Conservation (phyloP, 2,113 vertebrate species). For the Myxocyprinus asiaticus region DNA sequence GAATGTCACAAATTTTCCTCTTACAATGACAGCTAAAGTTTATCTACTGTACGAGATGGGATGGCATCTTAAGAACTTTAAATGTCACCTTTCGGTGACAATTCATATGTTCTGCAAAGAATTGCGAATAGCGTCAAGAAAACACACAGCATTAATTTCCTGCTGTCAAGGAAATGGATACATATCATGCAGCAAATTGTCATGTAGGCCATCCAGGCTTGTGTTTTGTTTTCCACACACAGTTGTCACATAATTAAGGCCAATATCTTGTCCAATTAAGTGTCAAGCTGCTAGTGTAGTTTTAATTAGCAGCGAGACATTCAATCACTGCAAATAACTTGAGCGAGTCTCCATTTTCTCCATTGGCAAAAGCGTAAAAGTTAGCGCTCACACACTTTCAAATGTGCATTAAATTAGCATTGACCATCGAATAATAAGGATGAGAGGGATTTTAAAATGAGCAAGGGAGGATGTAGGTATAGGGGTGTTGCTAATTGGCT, state of each 20-base stretch:
- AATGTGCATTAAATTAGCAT: constrained; percentile 40
- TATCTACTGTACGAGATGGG: not conserved
- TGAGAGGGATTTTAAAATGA: constrained; percentile 31
- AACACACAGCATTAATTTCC: not conserved
- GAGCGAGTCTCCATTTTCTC: too few relatives aligned
- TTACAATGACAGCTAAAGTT: constrained; percentile 33
- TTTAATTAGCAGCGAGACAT: too few relatives aligned
- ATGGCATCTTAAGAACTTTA: constrained; percentile 45
- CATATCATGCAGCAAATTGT: constrained; percentile 13
- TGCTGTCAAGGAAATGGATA: constrained; percentile 18
- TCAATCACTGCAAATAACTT: too few relatives aligned
- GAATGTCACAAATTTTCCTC: constrained; percentile 39
- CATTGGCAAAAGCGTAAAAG: too few relatives aligned
- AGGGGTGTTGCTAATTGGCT: too few relatives aligned
- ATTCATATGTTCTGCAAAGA: not conserved
- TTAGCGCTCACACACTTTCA: too few relatives aligned
- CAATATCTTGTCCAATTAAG: too few relatives aligned
- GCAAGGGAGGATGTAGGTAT: not conserved
- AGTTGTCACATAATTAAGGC: not conserved
- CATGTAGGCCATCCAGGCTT: not conserved
- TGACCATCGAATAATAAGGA: constrained; percentile 43
- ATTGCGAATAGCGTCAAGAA: constrained; percentile 7
- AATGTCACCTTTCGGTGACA: constrained; percentile 55
- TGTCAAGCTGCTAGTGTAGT: too few relatives aligned
- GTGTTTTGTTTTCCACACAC: not conserved